These are phyloP conservation scores for Ardeotis arabs DNA, from an alignment of 2,113 vertebrate genomes.

Conservation along the genomic window DNA sequence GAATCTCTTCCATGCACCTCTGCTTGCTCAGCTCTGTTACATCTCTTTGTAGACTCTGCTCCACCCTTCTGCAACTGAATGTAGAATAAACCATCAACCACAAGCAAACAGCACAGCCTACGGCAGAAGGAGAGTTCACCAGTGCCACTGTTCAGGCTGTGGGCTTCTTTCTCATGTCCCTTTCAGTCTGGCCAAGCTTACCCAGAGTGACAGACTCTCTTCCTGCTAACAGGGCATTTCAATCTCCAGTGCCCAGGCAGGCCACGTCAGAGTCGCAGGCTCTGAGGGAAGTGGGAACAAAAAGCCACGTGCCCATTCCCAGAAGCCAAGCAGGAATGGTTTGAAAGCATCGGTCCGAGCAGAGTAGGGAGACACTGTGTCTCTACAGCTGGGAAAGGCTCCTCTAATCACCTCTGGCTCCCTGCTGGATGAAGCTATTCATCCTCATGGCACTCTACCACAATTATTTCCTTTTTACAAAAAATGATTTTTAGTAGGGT, in stretches of 20 bases:
- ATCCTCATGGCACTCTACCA: background rate
- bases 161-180: background rate
- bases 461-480: conserved; percentile 32
- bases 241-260: background rate
- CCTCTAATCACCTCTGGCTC: background rate
- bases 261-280: background rate
- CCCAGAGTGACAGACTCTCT: background rate
- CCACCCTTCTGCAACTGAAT: background rate
- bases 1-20: background rate
- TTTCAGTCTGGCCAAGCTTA: background rate
- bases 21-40: background rate
- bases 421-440: conserved; percentile 13
- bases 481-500: conserved; percentile 1
- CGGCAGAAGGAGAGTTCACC: background rate
- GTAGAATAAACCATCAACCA: background rate
- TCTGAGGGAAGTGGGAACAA: background rate
- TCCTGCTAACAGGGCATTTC: background rate
- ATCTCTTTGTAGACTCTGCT: background rate
- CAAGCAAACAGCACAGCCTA: background rate
- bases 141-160: background rate
- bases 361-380: background rate
- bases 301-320: background rate
- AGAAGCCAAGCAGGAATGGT: background rate
- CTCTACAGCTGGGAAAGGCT: background rate
- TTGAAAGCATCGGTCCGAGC: background rate